A percentile compares a stretch with the other conserved stretches of the same genome.
Evolutionary conservation across 2,113 vertebrate genomes (phyloP).

Genomic region (Alaudala cheleensis): DNA sequence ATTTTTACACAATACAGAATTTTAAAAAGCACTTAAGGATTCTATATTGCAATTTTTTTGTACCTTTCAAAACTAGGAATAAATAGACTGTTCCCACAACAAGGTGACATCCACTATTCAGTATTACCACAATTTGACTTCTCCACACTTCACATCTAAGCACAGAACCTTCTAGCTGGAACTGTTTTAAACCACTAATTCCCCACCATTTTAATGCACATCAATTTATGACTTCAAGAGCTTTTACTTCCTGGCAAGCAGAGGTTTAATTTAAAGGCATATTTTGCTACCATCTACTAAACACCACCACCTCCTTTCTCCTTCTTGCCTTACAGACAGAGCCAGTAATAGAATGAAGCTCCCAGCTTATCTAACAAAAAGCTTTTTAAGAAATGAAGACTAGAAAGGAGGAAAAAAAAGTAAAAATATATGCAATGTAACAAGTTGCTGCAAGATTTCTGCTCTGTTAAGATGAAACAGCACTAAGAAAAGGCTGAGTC

Average conservation of each 20-base stretch:
- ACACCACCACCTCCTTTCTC: not conserved
- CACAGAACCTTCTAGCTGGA: not conserved
- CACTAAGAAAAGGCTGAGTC: not conserved
- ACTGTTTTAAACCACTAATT: not conserved
- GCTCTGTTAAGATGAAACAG: not conserved
- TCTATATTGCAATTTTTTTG: not conserved
- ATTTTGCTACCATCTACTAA: not conserved
- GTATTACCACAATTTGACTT: not conserved
- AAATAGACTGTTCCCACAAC: conserved; percentile 13
- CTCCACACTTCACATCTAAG: not conserved
- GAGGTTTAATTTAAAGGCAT: not conserved
- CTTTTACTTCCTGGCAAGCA: not conserved
- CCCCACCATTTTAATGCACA: conserved; percentile 4
- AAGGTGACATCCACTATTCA: conserved; percentile 10
- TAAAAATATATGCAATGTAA: not conserved
- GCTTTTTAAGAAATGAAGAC: not conserved
- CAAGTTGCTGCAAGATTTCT: not conserved
- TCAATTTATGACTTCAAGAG: not conserved
- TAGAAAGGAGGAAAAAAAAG: not conserved
- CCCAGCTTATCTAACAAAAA: not conserved
- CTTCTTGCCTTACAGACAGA: not conserved
- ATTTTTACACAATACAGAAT: not conserved
- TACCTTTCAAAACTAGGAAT: conserved; percentile 28
- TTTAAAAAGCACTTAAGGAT: conserved; percentile 21
- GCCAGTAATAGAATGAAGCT: not conserved